Conservation (phyloP, 2,888 invertebrate genomes). For the Catocala sponsa region DNA sequence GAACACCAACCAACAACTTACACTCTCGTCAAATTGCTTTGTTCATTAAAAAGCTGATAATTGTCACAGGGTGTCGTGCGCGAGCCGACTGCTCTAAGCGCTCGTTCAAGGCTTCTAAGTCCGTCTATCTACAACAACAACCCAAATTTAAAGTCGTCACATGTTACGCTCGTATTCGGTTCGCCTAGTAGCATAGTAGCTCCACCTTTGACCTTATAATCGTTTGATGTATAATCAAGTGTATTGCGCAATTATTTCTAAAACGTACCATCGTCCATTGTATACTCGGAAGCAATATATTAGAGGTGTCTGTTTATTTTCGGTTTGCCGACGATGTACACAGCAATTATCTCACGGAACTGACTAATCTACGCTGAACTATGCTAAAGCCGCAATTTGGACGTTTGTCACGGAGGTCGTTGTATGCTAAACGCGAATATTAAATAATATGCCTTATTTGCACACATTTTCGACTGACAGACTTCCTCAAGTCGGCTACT, state of each 20-base stretch:
- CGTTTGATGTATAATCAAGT: no score
- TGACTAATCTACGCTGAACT: conserved; percentile 49
- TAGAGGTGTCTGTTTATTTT: conserved; percentile 31
- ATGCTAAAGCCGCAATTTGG: conserved; percentile 62
- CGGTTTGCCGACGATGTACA: conserved; percentile 32
- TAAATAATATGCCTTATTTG: conserved; percentile 62
- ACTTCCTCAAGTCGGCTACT: conserved; percentile 2
- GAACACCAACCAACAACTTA: no score
- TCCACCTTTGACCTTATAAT: no score
- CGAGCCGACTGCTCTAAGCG: no score
- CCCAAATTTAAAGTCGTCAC: no score
- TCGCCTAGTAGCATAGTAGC: no score
- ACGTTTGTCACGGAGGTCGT: conserved; percentile 63
- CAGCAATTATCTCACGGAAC: conserved; percentile 59
- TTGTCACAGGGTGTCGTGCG: no score
- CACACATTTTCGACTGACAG: conserved; percentile 9
- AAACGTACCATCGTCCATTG: not conserved
- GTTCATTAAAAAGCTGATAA: conserved; percentile 8
- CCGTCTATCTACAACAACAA: no score
- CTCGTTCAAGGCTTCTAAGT: no score
- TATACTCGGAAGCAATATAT: conserved; percentile 23
- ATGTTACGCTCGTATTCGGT: no score
- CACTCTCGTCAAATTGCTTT: conserved; percentile 11
- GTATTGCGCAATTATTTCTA: no score
- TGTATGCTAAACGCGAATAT: conserved; percentile 61